A percentile compares a stretch with the other conserved stretches of the same genome.
Conservation (phyloP, 2,113 vertebrate species). For the Ursus arctos region DNA sequence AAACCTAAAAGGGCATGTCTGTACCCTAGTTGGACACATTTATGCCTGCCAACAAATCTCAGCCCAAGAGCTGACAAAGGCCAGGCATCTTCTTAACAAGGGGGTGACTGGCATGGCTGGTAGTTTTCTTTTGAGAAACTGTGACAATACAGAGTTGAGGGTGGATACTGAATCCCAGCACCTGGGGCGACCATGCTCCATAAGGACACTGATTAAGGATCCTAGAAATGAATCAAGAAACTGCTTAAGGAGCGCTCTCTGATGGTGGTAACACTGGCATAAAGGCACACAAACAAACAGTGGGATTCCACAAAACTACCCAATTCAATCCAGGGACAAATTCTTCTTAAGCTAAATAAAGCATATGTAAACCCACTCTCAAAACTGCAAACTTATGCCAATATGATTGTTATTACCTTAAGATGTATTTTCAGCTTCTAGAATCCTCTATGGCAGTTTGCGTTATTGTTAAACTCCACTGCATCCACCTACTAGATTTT, state of each 20-base stretch:
- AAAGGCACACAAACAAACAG: slow-evolving; percentile 38
- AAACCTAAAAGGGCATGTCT: background rate
- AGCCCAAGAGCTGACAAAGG: background rate
- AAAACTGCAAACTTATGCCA: slow-evolving; percentile 54
- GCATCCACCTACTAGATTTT: slow-evolving; percentile 72
- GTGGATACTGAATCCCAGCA: background rate
- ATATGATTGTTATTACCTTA: slow-evolving; percentile 64
- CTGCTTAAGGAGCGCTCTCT: background rate
- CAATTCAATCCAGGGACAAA: slow-evolving; percentile 35
- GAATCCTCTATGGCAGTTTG: slow-evolving; percentile 48
- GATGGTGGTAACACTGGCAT: background rate
- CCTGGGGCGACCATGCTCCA: background rate
- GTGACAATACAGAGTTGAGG: slow-evolving; percentile 6
- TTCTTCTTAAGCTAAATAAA: slow-evolving; percentile 60
- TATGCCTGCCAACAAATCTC: background rate
- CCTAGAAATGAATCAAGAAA: slow-evolving; percentile 40
- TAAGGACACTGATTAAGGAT: background rate
- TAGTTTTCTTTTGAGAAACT: slow-evolving; percentile 7
- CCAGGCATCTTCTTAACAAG: background rate
- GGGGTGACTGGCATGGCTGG: background rate
- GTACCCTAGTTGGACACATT: background rate
- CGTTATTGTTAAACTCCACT: slow-evolving; percentile 62
- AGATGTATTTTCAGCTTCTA: slow-evolving; percentile 72
- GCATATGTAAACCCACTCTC: slow-evolving; percentile 43
- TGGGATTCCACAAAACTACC: background rate